Evolutionary conservation across 2,888 invertebrate species (phyloP), one percentile per base, ranked within the genome.

Genomic region (Agrotis exclamationis): DNA sequence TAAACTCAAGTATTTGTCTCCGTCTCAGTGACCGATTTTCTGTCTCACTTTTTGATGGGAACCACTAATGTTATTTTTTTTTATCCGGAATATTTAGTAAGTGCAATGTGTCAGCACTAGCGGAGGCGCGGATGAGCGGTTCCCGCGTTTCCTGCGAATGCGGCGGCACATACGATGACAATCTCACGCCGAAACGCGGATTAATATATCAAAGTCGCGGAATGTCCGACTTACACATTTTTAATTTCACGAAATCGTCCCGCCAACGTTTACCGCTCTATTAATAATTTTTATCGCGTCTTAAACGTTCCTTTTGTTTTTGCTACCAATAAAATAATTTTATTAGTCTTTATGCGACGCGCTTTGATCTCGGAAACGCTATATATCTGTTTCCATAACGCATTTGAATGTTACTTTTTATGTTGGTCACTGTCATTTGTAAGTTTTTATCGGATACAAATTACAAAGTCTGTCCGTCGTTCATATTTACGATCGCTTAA

Each of bases 221-320:
- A 76, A 82, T 82, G 85, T 63, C 76, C 68, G 83, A 85, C 74
- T 81, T 80, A 85, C 79, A 85, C 76, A 85, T 79, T 88, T 85
- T 87, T 88, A 85, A 87, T 92, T 88, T 87, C 85, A 89, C 88
- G 86, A 85, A 82, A 89, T 86, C 85, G 87, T 86, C 86, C 83
- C 89, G 89, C 90, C 88, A 89, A 90, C 90, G 85, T 91, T 93
- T 89, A 92, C 89, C 86, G 85, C 90, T 89, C 93, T 93, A 93
- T 93, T 93, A 93, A 94, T 93, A 92, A 88, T 92, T 91, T 93
- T 94, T 92, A 94, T 94, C 90, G 91, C 86, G 86, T 88, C 88
- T 93, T 93, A 93, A 95, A 93, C 87, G 93, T 89, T 93, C 89
- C 91, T 90, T 93, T 94, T 94, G 93, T 94, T 93, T 94, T 90